Evolutionary conservation across 2,888 invertebrate genomes (phyloP).

Genomic region (Lasioglossum pauxillum): DNA sequence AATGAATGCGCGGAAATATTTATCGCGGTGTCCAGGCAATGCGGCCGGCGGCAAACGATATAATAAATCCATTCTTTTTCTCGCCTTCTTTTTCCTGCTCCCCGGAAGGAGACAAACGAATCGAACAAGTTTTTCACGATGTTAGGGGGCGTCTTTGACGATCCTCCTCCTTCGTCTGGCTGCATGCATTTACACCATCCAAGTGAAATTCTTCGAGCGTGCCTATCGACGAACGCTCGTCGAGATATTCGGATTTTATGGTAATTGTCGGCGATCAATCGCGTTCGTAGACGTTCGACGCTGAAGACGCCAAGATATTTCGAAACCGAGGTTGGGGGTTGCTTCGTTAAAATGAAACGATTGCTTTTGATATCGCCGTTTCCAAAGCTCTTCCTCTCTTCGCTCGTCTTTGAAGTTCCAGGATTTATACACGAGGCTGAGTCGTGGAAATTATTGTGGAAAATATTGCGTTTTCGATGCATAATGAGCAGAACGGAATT

Average conservation of each 20-base stretch:
- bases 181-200: slow-evolving; percentile 20
- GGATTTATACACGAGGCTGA: background rate
- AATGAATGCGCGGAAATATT: slow-evolving; percentile 46
- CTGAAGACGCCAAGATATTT: slow-evolving; percentile 9
- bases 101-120: background rate
- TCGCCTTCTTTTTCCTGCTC: slow-evolving; percentile 29
- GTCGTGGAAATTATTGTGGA: background rate
- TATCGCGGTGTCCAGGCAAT: slow-evolving; percentile 12
- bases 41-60: background rate
- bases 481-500: background rate
- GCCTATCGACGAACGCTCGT: background rate
- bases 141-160: slow-evolving; percentile 12
- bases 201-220: slow-evolving; percentile 14
- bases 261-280: slow-evolving; percentile 27
- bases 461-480: background rate
- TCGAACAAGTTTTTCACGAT: background rate
- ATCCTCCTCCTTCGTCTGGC: background rate
- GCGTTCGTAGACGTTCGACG: background rate
- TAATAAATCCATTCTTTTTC: slow-evolving; percentile 55
- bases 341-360: slow-evolving; percentile 20
- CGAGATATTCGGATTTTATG: slow-evolving; percentile 29
- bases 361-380: slow-evolving; percentile 16
- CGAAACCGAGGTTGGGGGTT: background rate
- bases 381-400: background rate
- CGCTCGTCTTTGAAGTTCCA: background rate